phyloP scores from a whole-genome alignment of 2,113 vertebrate genomes.

The Diglossa brunneiventris region DNA sequence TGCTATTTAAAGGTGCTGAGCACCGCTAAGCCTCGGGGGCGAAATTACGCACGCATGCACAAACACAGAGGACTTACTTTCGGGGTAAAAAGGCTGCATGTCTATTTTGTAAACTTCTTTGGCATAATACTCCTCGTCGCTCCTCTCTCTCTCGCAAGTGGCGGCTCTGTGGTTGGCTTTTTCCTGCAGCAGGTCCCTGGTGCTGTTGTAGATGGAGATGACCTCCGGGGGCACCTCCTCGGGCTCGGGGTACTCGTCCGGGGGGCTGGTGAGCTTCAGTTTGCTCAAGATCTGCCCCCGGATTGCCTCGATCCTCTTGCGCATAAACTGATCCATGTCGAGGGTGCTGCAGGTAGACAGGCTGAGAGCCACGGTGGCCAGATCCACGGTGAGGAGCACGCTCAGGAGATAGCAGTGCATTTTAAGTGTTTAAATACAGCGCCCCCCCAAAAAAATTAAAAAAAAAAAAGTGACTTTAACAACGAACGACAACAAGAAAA shows the following conservation, averaged over 20 bases:
- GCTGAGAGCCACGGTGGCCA: conserved; percentile 84
- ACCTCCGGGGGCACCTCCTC: conserved; percentile 89
- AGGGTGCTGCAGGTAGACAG: conserved; percentile 96
- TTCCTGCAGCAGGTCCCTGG: conserved; percentile 94
- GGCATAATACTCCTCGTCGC: conserved; percentile 97
- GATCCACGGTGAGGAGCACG: conserved; percentile 85
- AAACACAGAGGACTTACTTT: conserved; percentile 83
- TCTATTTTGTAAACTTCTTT: conserved; percentile 98
- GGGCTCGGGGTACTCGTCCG: conserved; percentile 81
- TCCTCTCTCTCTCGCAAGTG: conserved; percentile 93
- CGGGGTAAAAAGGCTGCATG: conserved; percentile 82
- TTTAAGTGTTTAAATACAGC: conserved; percentile 67
- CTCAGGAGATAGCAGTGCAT: conserved; percentile 90
- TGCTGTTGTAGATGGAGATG: conserved; percentile 97
- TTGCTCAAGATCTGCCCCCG: conserved; percentile 98
- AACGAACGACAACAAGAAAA: background rate
- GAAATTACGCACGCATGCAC: background rate
- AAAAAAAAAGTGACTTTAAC: conserved; percentile 1
- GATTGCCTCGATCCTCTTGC: conserved; percentile 96
- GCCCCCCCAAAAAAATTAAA: background rate
- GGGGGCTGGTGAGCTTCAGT: conserved; percentile 92
- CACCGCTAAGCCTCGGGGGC: background rate
- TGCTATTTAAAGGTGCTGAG: background rate
- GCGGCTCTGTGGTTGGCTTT: conserved; percentile 90
- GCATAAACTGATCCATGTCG: conserved; percentile 96